Conservation (phyloP, 2,888 invertebrate species). For the Mimas tiliae region DNA sequence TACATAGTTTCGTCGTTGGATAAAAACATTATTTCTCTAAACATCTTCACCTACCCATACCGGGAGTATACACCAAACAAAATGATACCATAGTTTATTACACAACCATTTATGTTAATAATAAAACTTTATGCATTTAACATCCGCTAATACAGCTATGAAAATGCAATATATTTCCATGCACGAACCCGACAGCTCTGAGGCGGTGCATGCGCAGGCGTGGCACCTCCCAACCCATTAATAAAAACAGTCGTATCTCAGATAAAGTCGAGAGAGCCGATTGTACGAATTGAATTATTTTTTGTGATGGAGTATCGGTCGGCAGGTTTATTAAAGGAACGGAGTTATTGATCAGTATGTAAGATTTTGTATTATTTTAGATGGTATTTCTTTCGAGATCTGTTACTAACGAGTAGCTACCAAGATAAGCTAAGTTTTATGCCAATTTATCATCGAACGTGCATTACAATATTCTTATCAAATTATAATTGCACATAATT, state of each 20-base stretch:
- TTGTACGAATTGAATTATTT: slow-evolving; percentile 42
- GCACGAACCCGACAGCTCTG: slow-evolving; percentile 35
- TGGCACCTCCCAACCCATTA: slow-evolving; percentile 55
- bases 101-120: slow-evolving; percentile 19
- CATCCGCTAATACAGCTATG: slow-evolving; percentile 23
- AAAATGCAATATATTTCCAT: slow-evolving; percentile 30
- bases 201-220: slow-evolving; percentile 51
- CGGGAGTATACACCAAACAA: background rate
- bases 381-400: background rate
- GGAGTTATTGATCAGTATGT: background rate
- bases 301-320: slow-evolving; percentile 30
- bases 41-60: background rate
- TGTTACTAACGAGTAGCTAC: background rate
- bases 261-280: slow-evolving; percentile 47
- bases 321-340: slow-evolving; percentile 17
- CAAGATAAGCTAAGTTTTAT: too few species aligned
- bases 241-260: slow-evolving; percentile 53
- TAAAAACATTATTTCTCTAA: background rate
- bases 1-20: background rate
- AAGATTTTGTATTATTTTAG: background rate
- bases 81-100: slow-evolving; percentile 22
- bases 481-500: too few species aligned
- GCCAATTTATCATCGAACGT: too few species aligned
- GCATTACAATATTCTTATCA: too few species aligned
- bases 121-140: slow-evolving; percentile 23